Percentiles rank a stretch among this genome's conserved stretches.
Conservation (phyloP, 2,888 invertebrate species). For the Noctua comes region DNA sequence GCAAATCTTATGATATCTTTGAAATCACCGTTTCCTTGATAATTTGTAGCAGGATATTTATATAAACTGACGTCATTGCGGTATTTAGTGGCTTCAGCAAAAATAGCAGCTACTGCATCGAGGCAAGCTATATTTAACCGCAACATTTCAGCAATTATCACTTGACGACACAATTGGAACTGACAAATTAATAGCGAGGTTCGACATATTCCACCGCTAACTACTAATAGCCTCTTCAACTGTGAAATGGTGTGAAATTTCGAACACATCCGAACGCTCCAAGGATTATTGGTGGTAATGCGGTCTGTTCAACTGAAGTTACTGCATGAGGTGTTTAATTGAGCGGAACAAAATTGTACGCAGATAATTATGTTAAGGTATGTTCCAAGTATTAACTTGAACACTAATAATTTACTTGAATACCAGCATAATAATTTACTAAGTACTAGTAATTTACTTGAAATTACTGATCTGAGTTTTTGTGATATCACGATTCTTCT, state of each 20-base stretch:
- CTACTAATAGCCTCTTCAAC: conserved; percentile 82
- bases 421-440: background rate
- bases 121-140: conserved; percentile 70
- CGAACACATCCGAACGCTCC: conserved; percentile 61
- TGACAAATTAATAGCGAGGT: conserved; percentile 84
- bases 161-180: conserved; percentile 78
- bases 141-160: conserved; percentile 77
- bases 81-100: background rate
- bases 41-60: background rate
- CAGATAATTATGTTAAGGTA: background rate
- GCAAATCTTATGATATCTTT: background rate
- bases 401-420: background rate
- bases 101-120: conserved; percentile 43
- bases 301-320: conserved; percentile 47
- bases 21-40: background rate
- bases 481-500: background rate
- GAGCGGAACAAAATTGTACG: background rate
- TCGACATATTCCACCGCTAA: conserved; percentile 69
- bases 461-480: background rate
- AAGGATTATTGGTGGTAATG: conserved; percentile 53
- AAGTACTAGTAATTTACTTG: background rate
- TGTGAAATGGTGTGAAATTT: conserved; percentile 81
- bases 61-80: too few species aligned
- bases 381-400: background rate
- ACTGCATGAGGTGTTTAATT: conserved; percentile 20